A percentile compares a stretch with the other conserved stretches of the same genome.
phyloP scores from a whole-genome alignment of 2,113 vertebrate genomes.

The Ibidorhyncha struthersii region DNA sequence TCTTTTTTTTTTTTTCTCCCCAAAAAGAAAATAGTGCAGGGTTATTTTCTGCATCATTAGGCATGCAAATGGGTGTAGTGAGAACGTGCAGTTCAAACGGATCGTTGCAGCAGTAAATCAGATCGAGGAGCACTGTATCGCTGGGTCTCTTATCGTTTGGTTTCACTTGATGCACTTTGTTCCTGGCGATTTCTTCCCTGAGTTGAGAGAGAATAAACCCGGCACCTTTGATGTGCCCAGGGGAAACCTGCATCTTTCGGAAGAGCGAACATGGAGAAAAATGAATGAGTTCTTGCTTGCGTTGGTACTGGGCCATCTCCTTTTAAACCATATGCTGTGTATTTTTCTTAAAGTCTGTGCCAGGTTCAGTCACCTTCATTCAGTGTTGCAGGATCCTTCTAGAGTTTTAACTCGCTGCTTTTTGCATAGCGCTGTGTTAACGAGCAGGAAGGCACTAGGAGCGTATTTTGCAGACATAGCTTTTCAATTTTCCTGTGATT shows the following conservation, averaged over 20 bases:
- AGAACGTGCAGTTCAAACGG: constrained; percentile 57
- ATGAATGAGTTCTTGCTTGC: constrained; percentile 59
- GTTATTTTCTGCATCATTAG: constrained; percentile 69
- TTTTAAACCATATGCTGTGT: constrained; percentile 53
- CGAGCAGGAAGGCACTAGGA: not conserved
- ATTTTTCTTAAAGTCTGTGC: constrained; percentile 44
- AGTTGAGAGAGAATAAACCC: not conserved
- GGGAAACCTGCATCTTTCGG: constrained; percentile 40
- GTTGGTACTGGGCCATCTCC: constrained; percentile 42
- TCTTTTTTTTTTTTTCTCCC: not conserved
- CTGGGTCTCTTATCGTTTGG: constrained; percentile 9
- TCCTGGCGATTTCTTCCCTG: constrained; percentile 14
- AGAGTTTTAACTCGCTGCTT: not conserved
- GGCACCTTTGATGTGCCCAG: constrained; percentile 36
- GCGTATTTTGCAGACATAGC: not conserved
- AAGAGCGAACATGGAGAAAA: constrained; percentile 44
- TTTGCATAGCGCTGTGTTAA: not conserved
- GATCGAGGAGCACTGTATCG: not conserved
- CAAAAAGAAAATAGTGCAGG: not conserved
- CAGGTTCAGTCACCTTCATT: constrained; percentile 57
- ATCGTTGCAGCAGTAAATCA: constrained; percentile 51
- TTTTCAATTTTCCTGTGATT: constrained; percentile 48
- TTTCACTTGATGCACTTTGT: constrained; percentile 50
- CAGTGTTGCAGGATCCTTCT: constrained; percentile 28
- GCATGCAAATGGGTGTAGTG: constrained; percentile 55